These are phyloP conservation scores for Notiomystis cincta DNA, from an alignment of 2,113 vertebrate species.

Conservation along the genomic window DNA sequence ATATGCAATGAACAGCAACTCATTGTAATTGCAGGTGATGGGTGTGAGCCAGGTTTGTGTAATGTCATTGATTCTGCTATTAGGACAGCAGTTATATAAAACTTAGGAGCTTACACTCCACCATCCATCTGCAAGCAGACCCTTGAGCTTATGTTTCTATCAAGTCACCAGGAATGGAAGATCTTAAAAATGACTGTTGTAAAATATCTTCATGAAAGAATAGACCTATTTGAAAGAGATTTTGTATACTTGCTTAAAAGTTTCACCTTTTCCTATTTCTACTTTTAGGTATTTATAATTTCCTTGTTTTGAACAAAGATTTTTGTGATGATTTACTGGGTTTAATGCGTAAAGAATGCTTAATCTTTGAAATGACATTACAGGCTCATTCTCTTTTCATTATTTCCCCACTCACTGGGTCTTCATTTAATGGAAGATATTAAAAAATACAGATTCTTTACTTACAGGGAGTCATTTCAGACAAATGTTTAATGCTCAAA, in stretches of 20 bases:
- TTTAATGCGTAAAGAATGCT: not conserved
- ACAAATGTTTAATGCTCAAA: slow-evolving; percentile 21
- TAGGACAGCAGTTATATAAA: slow-evolving; percentile 22
- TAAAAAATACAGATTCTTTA: not conserved
- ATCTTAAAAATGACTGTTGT: not conserved
- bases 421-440: not conserved
- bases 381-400: not conserved
- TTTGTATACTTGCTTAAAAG: not conserved
- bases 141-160: not conserved
- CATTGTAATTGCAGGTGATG: slow-evolving; percentile 54
- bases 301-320: not conserved
- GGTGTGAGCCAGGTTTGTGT: slow-evolving; percentile 25
- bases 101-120: not conserved
- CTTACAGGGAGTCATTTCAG: not conserved
- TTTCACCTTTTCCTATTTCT: not conserved
- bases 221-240: not conserved
- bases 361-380: not conserved
- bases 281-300: not conserved
- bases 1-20: slow-evolving; percentile 44
- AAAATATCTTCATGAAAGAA: not conserved
- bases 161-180: not conserved
- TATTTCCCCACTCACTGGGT: not conserved
- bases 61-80: slow-evolving; percentile 45
- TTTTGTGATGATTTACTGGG: not conserved
- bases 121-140: not conserved